Conservation (phyloP, 1,140 invertebrate species). For the Drosophila pseudoobscura region DNA sequence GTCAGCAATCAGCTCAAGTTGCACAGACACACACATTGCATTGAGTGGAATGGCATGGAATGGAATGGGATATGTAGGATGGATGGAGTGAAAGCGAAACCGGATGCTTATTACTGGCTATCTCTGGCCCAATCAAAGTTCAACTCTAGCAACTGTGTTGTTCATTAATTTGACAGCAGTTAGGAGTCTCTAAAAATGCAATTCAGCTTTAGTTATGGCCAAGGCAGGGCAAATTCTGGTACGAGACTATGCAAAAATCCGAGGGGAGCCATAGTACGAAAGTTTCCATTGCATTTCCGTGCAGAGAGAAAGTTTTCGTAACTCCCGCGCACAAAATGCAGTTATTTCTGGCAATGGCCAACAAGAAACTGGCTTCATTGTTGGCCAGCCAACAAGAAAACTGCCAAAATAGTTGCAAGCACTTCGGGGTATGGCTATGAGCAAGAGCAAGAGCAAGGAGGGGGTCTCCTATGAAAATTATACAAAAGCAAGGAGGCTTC, state of each 20-base stretch:
- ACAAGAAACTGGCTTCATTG: constrained; percentile 76
- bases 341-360: constrained; percentile 65
- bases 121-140: constrained; percentile 26
- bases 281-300: constrained; percentile 63
- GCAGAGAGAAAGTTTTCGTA: constrained; percentile 54
- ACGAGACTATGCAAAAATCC: constrained; percentile 43
- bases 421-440: constrained; percentile 11
- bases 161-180: constrained; percentile 67
- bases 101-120: constrained; percentile 43
- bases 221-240: constrained; percentile 16
- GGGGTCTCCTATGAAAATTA: background rate
- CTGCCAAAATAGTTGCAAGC: constrained; percentile 73
- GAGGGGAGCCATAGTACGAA: constrained; percentile 13
- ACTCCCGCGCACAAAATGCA: constrained; percentile 60
- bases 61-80: no score
- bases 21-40: constrained; percentile 8
- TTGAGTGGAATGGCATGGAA: no score
- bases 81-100: background rate
- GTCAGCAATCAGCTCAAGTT: constrained; percentile 33
- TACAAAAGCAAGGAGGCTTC: background rate
- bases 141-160: constrained; percentile 40
- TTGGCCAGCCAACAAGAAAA: constrained; percentile 63
- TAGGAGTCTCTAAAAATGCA: constrained; percentile 51
- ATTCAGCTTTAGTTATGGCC: constrained; percentile 19
- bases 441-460: background rate